phyloP scores from a whole-genome alignment of 2,888 invertebrate species.

The Cheiracanthium punctorium region DNA sequence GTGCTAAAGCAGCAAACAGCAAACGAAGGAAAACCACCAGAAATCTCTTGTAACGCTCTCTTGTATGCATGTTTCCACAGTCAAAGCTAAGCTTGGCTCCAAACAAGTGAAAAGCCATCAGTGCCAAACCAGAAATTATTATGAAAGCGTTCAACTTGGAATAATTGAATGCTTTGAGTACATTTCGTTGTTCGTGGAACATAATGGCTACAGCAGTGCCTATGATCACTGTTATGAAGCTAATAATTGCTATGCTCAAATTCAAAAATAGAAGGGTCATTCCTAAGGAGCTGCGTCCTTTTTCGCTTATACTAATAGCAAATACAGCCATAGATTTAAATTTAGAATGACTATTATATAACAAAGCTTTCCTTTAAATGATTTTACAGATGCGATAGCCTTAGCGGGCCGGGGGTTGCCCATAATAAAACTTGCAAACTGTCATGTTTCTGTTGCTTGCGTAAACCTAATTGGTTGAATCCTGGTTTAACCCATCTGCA shows the following conservation, averaged over 20 bases:
- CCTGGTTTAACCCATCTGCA: no score
- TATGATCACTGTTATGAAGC: background rate
- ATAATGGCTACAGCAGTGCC: conserved; percentile 19
- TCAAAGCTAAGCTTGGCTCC: conserved; percentile 48
- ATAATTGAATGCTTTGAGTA: conserved; percentile 38
- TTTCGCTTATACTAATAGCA: conserved; percentile 26
- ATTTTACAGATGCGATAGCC: no score
- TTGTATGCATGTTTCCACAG: conserved; percentile 19
- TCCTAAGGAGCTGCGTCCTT: conserved; percentile 39
- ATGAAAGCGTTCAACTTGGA: conserved; percentile 8
- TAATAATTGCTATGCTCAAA: conserved; percentile 35
- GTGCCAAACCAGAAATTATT: conserved; percentile 23
- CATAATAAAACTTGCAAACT: no score
- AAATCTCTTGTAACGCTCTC: conserved; percentile 14
- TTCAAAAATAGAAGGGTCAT: conserved; percentile 32
- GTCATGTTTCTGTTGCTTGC: no score
- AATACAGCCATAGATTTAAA: conserved; percentile 40
- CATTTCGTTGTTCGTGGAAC: conserved; percentile 30
- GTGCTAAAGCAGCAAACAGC: conserved; percentile 24
- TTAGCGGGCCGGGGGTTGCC: no score
- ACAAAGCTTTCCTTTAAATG: no score
- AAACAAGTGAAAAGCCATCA: conserved; percentile 31
- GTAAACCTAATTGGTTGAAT: no score
- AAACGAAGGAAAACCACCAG: conserved; percentile 24
- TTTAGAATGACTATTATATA: no score